Evolutionary conservation across 2,797 vertebrate genomes (phyloP).

Genomic region (Sebastes elongatus): DNA sequence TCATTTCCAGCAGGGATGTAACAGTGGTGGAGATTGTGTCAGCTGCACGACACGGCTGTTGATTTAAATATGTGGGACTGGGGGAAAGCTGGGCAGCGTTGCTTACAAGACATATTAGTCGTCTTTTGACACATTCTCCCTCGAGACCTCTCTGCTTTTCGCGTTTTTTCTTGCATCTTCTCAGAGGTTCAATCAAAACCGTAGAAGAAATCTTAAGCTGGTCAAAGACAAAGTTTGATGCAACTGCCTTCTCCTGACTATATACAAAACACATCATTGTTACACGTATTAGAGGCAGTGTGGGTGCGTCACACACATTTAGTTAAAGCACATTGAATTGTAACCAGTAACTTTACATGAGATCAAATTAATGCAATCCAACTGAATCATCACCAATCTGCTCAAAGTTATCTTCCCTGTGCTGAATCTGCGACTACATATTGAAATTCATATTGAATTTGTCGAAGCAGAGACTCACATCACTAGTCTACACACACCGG

Average conservation of each 20-base stretch:
- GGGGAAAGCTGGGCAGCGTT: slow-evolving; percentile 8
- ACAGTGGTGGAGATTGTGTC: slow-evolving; percentile 25
- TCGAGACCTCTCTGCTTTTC: not conserved
- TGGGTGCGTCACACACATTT: not conserved
- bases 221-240: not conserved
- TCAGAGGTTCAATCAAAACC: slow-evolving; percentile 5
- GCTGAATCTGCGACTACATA: slow-evolving; percentile 25
- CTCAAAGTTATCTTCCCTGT: slow-evolving; percentile 15
- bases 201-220: slow-evolving; percentile 1
- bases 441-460: slow-evolving; percentile 56
- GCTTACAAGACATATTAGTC: slow-evolving; percentile 45
- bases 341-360: not conserved
- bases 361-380: slow-evolving; percentile 18
- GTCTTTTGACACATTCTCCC: slow-evolving; percentile 37
- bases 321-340: slow-evolving; percentile 2
- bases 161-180: slow-evolving; percentile 8
- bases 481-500: slow-evolving; percentile 40
- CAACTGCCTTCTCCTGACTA: not conserved
- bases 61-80: slow-evolving; percentile 40
- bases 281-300: not conserved
- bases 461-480: slow-evolving; percentile 39
- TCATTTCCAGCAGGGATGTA: slow-evolving; percentile 17
- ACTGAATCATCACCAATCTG: slow-evolving; percentile 17
- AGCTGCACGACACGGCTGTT: slow-evolving; percentile 28
- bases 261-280: not conserved